These are phyloP conservation scores for Tinamus major DNA, from an alignment of 2,797 vertebrate genomes.

Conservation along the genomic window DNA sequence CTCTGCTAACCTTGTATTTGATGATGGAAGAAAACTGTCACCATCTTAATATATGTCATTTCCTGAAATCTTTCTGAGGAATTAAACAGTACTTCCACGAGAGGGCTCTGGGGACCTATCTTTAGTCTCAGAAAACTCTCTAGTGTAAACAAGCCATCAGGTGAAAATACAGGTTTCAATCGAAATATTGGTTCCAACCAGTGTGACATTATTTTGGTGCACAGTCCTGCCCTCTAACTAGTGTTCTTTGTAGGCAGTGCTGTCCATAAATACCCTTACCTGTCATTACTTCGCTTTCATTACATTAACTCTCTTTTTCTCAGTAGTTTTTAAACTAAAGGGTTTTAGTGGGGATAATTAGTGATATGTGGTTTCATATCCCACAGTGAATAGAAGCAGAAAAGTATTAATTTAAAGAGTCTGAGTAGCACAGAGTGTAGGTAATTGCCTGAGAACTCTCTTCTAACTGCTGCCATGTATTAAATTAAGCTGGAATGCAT, in stretches of 20 bases:
- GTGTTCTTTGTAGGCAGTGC: not conserved
- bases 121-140: not conserved
- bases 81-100: not conserved
- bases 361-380: not conserved
- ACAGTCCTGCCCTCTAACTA: not conserved
- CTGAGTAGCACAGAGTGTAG: not conserved
- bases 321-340: not conserved
- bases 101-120: not conserved
- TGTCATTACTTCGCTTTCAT: not conserved
- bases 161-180: not conserved
- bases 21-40: not conserved
- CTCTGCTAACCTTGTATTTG: not conserved
- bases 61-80: not conserved
- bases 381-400: not conserved
- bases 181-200: not conserved
- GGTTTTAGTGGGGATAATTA: not conserved
- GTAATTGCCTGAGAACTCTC: not conserved
- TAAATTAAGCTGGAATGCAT: not conserved
- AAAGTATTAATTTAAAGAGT: not conserved
- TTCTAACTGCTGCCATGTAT: not conserved
- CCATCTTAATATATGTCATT: not conserved
- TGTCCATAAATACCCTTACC: not conserved
- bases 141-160: not conserved
- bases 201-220: rapidly evolving
- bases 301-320: not conserved